These are phyloP conservation scores for Tetramorium simillimum DNA, from an alignment of 1,140 invertebrate genomes.

Conservation along the genomic window DNA sequence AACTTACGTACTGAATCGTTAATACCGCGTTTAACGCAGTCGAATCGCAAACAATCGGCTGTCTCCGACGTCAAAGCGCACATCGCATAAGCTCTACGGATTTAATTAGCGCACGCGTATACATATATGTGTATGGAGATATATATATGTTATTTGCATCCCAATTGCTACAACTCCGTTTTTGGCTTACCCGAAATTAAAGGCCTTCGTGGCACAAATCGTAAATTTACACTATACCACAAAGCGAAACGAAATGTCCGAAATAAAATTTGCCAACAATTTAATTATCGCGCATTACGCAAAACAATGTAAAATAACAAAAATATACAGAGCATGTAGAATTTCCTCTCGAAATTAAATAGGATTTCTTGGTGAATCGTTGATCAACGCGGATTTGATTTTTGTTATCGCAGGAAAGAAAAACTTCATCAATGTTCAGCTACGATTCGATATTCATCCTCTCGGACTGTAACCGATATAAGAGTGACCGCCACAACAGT, in stretches of 20 bases:
- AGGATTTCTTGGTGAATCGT: neutral
- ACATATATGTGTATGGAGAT: too few relatives aligned
- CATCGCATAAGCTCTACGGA: neutral
- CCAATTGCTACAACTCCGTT: neutral
- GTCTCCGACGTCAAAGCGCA: conserved; percentile 21
- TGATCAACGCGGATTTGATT: neutral
- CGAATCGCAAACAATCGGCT: conserved; percentile 41
- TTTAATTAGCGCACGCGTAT: conserved; percentile 26
- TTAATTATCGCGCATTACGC: neutral
- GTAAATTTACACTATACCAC: neutral
- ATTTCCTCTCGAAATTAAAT: conserved; percentile 8
- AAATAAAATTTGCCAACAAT: conserved; percentile 13
- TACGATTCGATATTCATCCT: neutral
- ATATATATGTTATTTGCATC: neutral
- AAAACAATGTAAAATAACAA: neutral
- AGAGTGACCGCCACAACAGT: neutral
- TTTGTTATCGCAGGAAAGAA: neutral
- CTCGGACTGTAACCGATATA: neutral
- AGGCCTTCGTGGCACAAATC: neutral
- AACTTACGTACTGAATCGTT: conserved; percentile 26
- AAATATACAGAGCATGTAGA: neutral
- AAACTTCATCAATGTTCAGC: neutral
- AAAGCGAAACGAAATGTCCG: neutral
- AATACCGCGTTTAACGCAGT: conserved; percentile 18
- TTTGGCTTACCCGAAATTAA: conserved; percentile 8